Base-by-base conservation (phyloP, 2,888 invertebrate species). In the Plebejus argus region DNA sequence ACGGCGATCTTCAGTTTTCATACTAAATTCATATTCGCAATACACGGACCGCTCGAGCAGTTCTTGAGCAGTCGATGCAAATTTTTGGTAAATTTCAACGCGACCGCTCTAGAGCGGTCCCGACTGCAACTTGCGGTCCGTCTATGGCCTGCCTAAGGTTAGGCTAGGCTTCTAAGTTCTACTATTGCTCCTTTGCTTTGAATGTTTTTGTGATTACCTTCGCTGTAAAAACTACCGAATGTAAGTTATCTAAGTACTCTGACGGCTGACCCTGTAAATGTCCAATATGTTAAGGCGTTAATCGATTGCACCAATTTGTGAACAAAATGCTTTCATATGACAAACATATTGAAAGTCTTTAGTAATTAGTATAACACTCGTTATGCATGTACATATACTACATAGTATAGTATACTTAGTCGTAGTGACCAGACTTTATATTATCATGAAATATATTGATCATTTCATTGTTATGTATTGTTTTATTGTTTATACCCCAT, bases 361-460 rank as follows among this genome's bases (percentile, higher is more conserved):
- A 61, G 61, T 61, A 61, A n/a, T n/a, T n/a, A 61, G 61, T 18
- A 5, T 23, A 23, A 33, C 6, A 66, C 28, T 66, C 66, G 66
- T 66, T 66, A 66, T 6, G 33, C 20, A 33, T 53, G 53, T 18
- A 53, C 23, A 61, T 28, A 66, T 33, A 66, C 33, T 6, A 66
- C 15, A 15, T 10, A 61, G 20, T 20, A 61, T 23, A 20, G 15
- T 66, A 66, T 28, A 23, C 15, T 66, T 71, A 71, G 71, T 71
- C 39, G 71, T 71, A 71, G 71, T 72, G 15, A 45, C 39, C 45
- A 72, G 45, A 45, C n/a, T 72, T 72, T 72, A 45, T 49, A 72
- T 23, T 45, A 49, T 45, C 12, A 72, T 72, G n/a, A 72, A 72
- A 72, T 72, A 45, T 72, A 72, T 72, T 49, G 35, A 72, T 39